Evolutionary conservation across 2,797 vertebrate species (phyloP), one percentile per base, ranked within the genome.

Genomic region (Botia almorhae): DNA sequence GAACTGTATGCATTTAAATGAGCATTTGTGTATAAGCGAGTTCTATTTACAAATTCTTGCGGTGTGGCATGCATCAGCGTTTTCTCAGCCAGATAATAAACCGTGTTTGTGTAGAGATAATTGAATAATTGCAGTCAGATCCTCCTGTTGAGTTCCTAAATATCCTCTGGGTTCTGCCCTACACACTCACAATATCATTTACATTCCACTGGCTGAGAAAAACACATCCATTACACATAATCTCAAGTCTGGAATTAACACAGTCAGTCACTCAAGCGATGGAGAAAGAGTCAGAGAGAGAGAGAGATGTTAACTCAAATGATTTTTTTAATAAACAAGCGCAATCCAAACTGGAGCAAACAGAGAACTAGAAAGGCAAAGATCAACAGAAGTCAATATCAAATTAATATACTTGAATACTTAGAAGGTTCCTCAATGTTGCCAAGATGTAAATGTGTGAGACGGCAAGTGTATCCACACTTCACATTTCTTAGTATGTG

Each of bases 101-200:
- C 7, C n/a, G 19, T 76, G 50, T 76, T 76, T 76, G 33, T 55
- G 14, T n/a, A 55, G 16, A 43, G 50, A 56, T 68, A 68, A 76
- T 46, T 76, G 3, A 76, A 67, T 46, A 76, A 76, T 36, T 43
- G 50, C 10, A 68, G 50, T 68, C 50, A 68, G 50, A 68, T 76
- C 74, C 74, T 76, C 74, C 74, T 67, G 63, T 67, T 67, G 14
- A 67, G 63, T 67, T 76, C 33, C 50, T 68, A 33, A 23, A 56
- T 39, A 68, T 56, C 74, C 19, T 68, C 63, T 76, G 48, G 61
- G 29, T 50, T 67, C 61, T 39, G 33, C 33, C 63, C 14, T 11
- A 69, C 79, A 81, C 23, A 61, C 26, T 50, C 26, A 68, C 36
- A 51, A 55, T 46, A 3, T 16, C 60, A 63, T 58, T 80, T 51